Conservation (phyloP, 2,113 vertebrate species). For the Catharus fuscescens region DNA sequence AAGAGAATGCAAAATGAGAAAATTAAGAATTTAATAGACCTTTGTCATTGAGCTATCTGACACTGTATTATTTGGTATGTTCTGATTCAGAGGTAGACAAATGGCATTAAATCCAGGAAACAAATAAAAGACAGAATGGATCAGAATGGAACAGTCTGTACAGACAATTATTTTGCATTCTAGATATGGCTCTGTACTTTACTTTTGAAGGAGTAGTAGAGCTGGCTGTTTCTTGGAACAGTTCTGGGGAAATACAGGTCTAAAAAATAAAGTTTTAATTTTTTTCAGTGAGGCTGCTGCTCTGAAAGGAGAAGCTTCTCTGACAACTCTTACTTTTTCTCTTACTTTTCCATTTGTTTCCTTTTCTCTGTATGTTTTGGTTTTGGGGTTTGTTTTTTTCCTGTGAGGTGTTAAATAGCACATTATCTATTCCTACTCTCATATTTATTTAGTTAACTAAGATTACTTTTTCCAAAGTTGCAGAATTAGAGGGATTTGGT, state of each 20-base stretch:
- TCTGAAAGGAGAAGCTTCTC: not conserved
- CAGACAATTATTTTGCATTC: not conserved
- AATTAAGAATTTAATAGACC: not conserved
- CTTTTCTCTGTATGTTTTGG: not conserved
- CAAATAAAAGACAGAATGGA: not conserved
- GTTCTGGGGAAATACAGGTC: not conserved
- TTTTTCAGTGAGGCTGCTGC: not conserved
- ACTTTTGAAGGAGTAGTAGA: not conserved
- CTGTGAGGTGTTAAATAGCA: not conserved
- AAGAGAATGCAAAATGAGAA: slow-evolving; percentile 13
- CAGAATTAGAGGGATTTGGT: not conserved
- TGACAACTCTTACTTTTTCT: not conserved
- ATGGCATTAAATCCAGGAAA: not conserved
- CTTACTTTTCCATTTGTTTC: not conserved
- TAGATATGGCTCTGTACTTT: not conserved
- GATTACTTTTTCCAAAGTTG: not conserved
- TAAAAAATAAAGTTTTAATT: not conserved
- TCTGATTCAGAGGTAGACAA: not conserved
- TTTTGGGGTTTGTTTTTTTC: not conserved
- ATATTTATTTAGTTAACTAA: not conserved
- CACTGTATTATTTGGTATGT: not conserved
- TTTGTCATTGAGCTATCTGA: not conserved
- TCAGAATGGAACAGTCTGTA: not conserved
- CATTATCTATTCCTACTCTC: not conserved
- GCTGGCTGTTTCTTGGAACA: not conserved